Evolutionary conservation across 2,888 invertebrate species (phyloP).

Genomic region (Trachelus tabidus): DNA sequence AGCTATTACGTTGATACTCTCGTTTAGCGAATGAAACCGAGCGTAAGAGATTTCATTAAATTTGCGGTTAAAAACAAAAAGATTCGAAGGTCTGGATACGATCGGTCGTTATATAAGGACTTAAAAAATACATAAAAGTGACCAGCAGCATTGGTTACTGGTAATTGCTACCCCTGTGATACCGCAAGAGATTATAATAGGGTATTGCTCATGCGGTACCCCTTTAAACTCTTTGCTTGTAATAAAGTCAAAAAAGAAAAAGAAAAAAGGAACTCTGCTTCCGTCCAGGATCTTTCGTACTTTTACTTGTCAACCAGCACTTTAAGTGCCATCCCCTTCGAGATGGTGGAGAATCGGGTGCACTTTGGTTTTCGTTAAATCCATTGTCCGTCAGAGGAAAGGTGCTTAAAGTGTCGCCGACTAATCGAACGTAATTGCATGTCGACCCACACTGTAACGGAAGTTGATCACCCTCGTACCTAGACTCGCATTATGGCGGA

Average conservation of each 20-base stretch:
- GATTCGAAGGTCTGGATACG: background rate
- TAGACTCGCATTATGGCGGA: conserved; percentile 23
- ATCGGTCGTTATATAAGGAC: background rate
- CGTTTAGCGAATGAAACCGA: background rate
- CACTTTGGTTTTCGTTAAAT: background rate
- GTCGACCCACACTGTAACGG: conserved; percentile 28
- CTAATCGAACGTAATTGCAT: conserved; percentile 31
- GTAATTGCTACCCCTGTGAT: background rate
- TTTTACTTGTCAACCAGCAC: background rate
- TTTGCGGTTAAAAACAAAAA: background rate
- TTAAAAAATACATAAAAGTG: background rate
- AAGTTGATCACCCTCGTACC: conserved; percentile 33
- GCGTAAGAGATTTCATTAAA: background rate
- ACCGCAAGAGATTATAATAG: background rate
- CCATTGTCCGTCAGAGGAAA: background rate
- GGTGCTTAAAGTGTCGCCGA: conserved; percentile 2
- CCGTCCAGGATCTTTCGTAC: background rate
- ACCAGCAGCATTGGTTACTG: background rate
- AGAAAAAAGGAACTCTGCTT: background rate
- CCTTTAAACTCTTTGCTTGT: background rate
- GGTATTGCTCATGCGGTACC: background rate
- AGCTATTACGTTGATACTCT: background rate
- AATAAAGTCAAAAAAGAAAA: background rate
- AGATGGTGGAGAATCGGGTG: background rate
- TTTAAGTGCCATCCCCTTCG: background rate